Base-by-base conservation (phyloP, 2,113 vertebrate genomes). In the Osmerus mordax region DNA sequence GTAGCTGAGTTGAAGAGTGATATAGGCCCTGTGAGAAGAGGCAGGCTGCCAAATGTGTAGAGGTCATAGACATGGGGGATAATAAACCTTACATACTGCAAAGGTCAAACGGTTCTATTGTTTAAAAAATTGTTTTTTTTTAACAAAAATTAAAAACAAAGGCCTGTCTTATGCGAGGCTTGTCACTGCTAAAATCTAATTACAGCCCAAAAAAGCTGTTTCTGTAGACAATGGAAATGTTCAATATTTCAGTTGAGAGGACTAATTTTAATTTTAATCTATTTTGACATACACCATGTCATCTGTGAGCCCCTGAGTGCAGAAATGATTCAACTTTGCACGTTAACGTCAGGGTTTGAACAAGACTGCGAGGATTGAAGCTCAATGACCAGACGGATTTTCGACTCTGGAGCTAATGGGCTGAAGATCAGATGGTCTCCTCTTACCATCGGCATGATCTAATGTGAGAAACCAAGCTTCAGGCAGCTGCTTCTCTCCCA, bases 391-490 rank as follows among this genome's bases (percentile, higher is more conserved):
- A 64, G 3, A 70, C 73, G 41, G 62, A 15, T 15, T 32, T 56
- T 28, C 0, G 63, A 32, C 4, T 74, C 23, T 60, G 58, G 52
- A 78, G 60, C 74, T 61, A 58, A 14, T 18, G 23, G 19, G 23
- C 41, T 73, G 7, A 28, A 68, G 79, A 80, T 36, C 7, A 77
- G 65, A 60, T 23, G 53, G 9, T 67, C 76, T 60, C 65, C 81
- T 75, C 80, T 87, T 78, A 87, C 69, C 75, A 78, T 72, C 8
- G 66, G n/a, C 18, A 55, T 23, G n/a, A 72, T 55, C n/a, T 56
- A 23, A 21, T 21, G 21, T 60, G 21, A 60, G 58, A 60, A 60
- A 60, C 3, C 0, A 62, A 62, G 7, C 63, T 19, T 5, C 41
- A 47, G 41, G 41, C 41, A 11, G 4, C 18, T 56, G 41, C 7